Conservation (phyloP, 2,888 invertebrate species). For the Electrophaes corylata region DNA sequence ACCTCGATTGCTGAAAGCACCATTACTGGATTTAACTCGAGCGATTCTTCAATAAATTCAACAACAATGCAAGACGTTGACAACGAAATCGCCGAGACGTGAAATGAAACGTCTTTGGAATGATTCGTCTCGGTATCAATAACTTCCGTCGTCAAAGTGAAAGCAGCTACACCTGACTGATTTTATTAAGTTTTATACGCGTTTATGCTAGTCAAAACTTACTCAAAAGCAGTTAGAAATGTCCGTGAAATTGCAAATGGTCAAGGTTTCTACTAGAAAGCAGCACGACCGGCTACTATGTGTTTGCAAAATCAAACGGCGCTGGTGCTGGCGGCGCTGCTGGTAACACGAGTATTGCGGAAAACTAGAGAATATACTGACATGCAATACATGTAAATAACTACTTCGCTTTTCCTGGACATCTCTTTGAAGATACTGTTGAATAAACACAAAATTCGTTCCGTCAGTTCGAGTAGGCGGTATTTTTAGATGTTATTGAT, state of each 20-base stretch:
- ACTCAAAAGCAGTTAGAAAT: constrained; percentile 33
- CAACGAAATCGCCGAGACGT: constrained; percentile 49
- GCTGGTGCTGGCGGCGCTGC: too few relatives aligned
- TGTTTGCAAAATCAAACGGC: constrained; percentile 11
- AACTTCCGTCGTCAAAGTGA: constrained; percentile 46
- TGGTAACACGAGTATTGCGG: constrained; percentile 6
- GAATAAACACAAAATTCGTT: constrained; percentile 3
- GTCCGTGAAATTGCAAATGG: constrained; percentile 40
- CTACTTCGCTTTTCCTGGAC: not conserved
- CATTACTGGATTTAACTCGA: constrained; percentile 13
- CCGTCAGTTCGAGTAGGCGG: not conserved
- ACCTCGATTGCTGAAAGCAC: constrained; percentile 12
- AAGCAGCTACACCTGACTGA: constrained; percentile 44
- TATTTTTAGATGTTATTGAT: constrained; percentile 5
- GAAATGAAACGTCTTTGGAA: constrained; percentile 53
- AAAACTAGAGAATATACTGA: not conserved
- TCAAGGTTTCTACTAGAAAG: constrained; percentile 40
- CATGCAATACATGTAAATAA: not conserved
- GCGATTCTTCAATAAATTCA: constrained; percentile 13
- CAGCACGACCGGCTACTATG: constrained; percentile 20
- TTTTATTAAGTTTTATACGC: constrained; percentile 31
- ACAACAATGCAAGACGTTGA: constrained; percentile 22
- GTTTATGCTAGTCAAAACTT: constrained; percentile 26
- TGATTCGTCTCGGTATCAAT: constrained; percentile 50
- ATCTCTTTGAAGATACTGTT: constrained; percentile 8